These are phyloP conservation scores for Chionodraco myersi DNA, from an alignment of 2,113 vertebrate species.

Conservation along the genomic window DNA sequence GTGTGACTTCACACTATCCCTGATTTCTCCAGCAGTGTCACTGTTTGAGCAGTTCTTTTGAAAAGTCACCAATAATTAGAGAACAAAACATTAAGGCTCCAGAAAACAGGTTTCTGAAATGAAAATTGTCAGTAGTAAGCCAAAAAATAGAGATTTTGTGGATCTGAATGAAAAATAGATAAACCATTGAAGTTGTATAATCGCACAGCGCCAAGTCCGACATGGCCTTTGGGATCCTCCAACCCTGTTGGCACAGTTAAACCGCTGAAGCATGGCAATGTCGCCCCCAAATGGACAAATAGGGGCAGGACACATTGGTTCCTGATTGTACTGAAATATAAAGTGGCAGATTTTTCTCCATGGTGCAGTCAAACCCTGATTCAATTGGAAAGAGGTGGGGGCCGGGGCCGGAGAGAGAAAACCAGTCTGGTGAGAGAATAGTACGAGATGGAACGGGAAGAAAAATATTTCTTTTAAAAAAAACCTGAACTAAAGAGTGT, in stretches of 20 bases:
- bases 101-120: constrained; percentile 81
- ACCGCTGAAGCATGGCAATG: constrained; percentile 79
- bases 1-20: constrained; percentile 82
- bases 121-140: constrained; percentile 84
- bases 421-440: constrained; percentile 76
- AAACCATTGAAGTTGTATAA: constrained; percentile 78
- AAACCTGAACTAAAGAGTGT: constrained; percentile 71
- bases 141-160: constrained; percentile 82
- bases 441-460: constrained; percentile 68
- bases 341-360: constrained; percentile 79
- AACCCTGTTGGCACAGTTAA: constrained; percentile 81
- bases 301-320: constrained; percentile 77
- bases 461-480: constrained; percentile 43
- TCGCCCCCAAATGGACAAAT: constrained; percentile 78
- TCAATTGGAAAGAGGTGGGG: constrained; percentile 66
- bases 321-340: constrained; percentile 82
- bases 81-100: constrained; percentile 80
- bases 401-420: constrained; percentile 62
- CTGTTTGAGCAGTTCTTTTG: constrained; percentile 80
- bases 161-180: constrained; percentile 84
- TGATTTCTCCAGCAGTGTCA: constrained; percentile 84
- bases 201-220: constrained; percentile 77
- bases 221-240: constrained; percentile 79
- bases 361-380: constrained; percentile 82
- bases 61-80: constrained; percentile 79